phyloP scores from a whole-genome alignment of 2,113 vertebrate genomes.

The Zosterops lateralis region DNA sequence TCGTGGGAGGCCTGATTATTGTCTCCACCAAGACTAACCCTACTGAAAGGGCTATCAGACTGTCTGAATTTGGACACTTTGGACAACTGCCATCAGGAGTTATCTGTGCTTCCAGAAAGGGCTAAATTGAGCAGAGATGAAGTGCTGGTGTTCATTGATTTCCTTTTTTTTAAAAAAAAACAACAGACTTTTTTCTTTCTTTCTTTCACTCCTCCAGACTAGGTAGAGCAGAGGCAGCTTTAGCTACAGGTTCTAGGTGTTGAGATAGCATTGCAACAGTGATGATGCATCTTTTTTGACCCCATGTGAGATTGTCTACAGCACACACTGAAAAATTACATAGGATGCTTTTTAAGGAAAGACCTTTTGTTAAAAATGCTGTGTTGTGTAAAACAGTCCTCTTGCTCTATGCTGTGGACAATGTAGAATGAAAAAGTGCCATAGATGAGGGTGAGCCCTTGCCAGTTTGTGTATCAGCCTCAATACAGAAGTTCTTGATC shows the following conservation, averaged over 20 bases:
- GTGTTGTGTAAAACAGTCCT: rapidly evolving
- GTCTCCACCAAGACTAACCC: conserved; percentile 32
- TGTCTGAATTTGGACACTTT: conserved; percentile 57
- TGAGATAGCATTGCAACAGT: background rate
- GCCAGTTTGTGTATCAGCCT: background rate
- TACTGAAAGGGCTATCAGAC: conserved; percentile 57
- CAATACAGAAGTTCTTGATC: background rate
- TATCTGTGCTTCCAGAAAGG: conserved; percentile 47
- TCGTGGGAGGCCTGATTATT: conserved; percentile 53
- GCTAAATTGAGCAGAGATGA: conserved; percentile 61
- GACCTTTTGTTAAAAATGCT: background rate
- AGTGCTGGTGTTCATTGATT: conserved; percentile 56
- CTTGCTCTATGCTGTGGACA: background rate
- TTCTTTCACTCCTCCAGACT: background rate
- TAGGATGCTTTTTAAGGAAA: background rate
- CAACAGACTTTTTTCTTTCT: background rate
- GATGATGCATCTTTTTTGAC: background rate
- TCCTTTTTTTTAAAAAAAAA: background rate
- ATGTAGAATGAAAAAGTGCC: background rate
- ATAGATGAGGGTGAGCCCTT: background rate
- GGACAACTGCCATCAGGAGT: conserved; percentile 47
- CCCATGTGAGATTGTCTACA: background rate
- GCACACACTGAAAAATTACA: background rate
- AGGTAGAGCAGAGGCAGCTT: background rate
- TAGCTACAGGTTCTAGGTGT: background rate